A percentile compares a stretch with the other conserved stretches of the same genome.
phyloP scores from a whole-genome alignment of 2,888 invertebrate genomes.

The Agelastica alni region DNA sequence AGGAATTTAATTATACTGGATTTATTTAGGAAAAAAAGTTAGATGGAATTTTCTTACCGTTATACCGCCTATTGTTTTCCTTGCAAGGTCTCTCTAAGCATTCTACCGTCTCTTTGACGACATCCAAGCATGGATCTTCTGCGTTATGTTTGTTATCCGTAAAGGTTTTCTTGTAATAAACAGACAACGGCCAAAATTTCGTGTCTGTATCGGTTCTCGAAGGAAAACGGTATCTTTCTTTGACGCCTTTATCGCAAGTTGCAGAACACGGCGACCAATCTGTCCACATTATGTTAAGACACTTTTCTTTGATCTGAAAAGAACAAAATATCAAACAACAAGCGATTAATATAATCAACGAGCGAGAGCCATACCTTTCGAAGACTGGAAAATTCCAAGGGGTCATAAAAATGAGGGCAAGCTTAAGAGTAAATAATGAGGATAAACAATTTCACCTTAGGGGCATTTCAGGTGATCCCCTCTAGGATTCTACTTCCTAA shows the following conservation, averaged over 20 bases:
- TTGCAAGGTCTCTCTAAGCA: conserved; percentile 49
- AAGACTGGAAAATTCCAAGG: too few species aligned
- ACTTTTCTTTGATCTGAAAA: conserved; percentile 49
- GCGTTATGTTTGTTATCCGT: conserved; percentile 50
- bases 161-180: conserved; percentile 39
- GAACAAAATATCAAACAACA: too few species aligned
- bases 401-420: too few species aligned
- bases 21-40: too few species aligned
- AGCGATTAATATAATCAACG: too few species aligned
- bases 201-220: conserved; percentile 41
- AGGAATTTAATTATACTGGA: too few species aligned
- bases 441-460: too few species aligned
- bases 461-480: too few species aligned
- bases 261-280: conserved; percentile 81
- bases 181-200: conserved; percentile 41
- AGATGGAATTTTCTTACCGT: conserved; percentile 38
- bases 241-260: conserved; percentile 76
- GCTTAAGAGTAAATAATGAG: too few species aligned
- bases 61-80: conserved; percentile 32
- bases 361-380: too few species aligned
- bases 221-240: conserved; percentile 62
- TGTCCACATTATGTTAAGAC: conserved; percentile 75
- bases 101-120: conserved; percentile 60
- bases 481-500: too few species aligned
- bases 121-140: conserved; percentile 56